Base-by-base conservation (phyloP, 2,797 vertebrate genomes). In the Gymnoscopelus braueri region DNA sequence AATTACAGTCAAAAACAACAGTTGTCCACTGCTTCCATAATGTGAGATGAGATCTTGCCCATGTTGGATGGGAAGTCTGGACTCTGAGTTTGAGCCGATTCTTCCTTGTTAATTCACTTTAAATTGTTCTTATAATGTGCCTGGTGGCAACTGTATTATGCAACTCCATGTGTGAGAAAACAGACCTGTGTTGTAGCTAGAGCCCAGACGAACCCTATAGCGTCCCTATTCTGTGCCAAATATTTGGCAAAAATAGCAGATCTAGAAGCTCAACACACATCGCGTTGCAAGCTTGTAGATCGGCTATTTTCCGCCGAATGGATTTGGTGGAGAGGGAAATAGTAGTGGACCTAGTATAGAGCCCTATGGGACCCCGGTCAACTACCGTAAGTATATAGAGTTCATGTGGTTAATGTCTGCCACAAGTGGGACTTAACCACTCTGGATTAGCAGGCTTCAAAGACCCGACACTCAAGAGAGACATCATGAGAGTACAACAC, bases 1-100 rank as follows among this genome's bases (percentile, higher is more conserved):
- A 72, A 19, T 64, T 54, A 67, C 24, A 63, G 59, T 64, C 69
- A 68, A 60, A 68, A 60, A 51, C 51, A 67, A 24, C 3, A 7
- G 52, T 69, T 68, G 63, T 32, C 10, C 69, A 54, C 0, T 11
- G 53, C 75, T 60, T 77, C 58, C 67, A 54, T 44, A 68, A 77
- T 44, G 32, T 32, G 24, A 44, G n/a, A 12, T 23, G n/a, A 61
- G 47, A 19, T 39, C 70, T 48, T 39, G 15, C 55, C 61, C n/a
- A 39, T 51, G 68, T 67, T 60, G 68, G 77, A 81, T 9, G 68
- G 76, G 82, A 74, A 70, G 77, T 68, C 71, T 60, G 9, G 73
- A 72, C 62, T 65, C 39, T 39, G 64, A 39, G 52, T 78, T 60
- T 52, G 13, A 63, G 66, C 57, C 63, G 71, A 9, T 61, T 63